These are phyloP conservation scores for Perizoma flavofasciatum DNA, from an alignment of 2,888 invertebrate genomes.

Conservation along the genomic window DNA sequence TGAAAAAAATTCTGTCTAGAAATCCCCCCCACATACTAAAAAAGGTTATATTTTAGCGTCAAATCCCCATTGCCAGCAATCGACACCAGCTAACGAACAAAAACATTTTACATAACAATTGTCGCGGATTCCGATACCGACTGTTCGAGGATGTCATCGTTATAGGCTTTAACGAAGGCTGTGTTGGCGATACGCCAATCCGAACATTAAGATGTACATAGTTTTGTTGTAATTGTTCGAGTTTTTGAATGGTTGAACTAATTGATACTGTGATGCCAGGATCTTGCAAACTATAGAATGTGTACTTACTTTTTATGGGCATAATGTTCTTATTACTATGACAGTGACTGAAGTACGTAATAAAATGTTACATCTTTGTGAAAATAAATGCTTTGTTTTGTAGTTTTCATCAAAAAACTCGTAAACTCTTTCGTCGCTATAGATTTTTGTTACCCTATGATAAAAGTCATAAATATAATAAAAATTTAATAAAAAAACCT, in stretches of 20 bases:
- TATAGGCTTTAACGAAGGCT: slow-evolving; percentile 38
- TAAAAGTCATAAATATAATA: too few relatives aligned
- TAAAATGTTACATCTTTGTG: background rate
- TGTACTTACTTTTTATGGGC: background rate
- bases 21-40: too few relatives aligned
- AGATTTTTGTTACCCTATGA: too few relatives aligned
- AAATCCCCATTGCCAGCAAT: slow-evolving; percentile 25
- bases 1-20: too few relatives aligned
- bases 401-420: too few relatives aligned
- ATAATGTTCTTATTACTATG: background rate
- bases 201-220: slow-evolving; percentile 31
- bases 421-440: too few relatives aligned
- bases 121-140: slow-evolving; percentile 24
- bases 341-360: background rate
- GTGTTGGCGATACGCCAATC: slow-evolving; percentile 39
- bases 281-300: background rate
- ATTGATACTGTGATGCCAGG: slow-evolving; percentile 26
- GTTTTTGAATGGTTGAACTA: slow-evolving; percentile 22
- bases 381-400: too few relatives aligned
- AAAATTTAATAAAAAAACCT: too few relatives aligned
- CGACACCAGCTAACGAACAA: slow-evolving; percentile 32
- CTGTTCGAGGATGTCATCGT: slow-evolving; percentile 30
- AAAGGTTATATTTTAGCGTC: slow-evolving; percentile 15
- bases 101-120: slow-evolving; percentile 34
- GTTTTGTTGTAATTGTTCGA: slow-evolving; percentile 21